Conservation (phyloP, 2,888 invertebrate genomes). For the Amiota communis region DNA sequence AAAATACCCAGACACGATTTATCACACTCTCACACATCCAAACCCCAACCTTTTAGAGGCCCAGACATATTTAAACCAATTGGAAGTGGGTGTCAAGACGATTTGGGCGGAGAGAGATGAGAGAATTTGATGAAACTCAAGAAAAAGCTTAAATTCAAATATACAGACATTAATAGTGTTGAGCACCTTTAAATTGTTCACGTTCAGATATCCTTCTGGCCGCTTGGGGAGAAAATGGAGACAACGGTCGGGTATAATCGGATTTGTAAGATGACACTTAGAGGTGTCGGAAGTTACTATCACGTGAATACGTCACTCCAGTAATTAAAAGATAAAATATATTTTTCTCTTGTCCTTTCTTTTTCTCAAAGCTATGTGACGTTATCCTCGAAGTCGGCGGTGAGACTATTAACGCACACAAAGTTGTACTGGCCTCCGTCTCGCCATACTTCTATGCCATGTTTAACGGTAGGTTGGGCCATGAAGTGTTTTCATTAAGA, state of each 20-base stretch:
- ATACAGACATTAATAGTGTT: neutral
- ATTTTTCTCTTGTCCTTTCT: constrained; percentile 35
- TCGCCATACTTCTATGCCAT: constrained; percentile 85
- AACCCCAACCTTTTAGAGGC: neutral
- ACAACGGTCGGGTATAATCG: constrained; percentile 44
- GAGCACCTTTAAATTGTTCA: constrained; percentile 42
- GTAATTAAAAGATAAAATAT: constrained; percentile 42
- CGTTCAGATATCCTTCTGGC: constrained; percentile 43
- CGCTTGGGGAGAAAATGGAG: neutral
- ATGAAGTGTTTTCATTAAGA: neutral
- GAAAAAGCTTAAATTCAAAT: too few relatives aligned
- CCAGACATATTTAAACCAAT: constrained; percentile 17
- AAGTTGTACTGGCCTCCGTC: constrained; percentile 82
- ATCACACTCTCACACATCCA: neutral
- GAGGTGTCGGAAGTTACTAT: neutral
- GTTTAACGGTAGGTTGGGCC: constrained; percentile 71
- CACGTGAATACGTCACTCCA: neutral
- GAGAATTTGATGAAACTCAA: neutral
- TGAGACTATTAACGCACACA: constrained; percentile 81
- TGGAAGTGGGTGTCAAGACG: neutral
- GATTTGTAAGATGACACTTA: constrained; percentile 53
- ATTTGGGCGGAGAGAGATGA: neutral
- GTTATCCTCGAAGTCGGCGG: constrained; percentile 80
- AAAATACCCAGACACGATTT: constrained; percentile 15
- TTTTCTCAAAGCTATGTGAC: constrained; percentile 70